These are phyloP conservation scores for Alloplasta piceator DNA, from an alignment of 2,888 invertebrate species.

Conservation along the genomic window DNA sequence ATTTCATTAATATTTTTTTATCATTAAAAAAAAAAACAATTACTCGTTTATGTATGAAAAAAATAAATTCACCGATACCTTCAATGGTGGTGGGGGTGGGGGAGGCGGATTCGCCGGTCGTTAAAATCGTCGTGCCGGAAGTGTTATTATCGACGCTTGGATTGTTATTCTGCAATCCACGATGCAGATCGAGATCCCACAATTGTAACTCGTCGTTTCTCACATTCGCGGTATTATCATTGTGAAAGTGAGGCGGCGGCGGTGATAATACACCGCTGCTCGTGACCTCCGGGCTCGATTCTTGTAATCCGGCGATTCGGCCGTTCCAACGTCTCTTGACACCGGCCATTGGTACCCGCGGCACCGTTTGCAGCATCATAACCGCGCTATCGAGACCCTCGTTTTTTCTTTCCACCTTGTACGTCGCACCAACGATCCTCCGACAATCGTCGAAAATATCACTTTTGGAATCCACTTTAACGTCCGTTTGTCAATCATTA, in stretches of 20 bases:
- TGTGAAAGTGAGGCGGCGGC: conserved; percentile 87
- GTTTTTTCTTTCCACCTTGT: conserved; percentile 55
- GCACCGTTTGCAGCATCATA: conserved; percentile 79
- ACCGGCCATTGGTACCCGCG: conserved; percentile 79
- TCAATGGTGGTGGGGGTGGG: conserved; percentile 75
- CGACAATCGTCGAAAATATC: conserved; percentile 35
- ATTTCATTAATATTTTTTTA: no score
- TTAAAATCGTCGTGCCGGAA: conserved; percentile 64
- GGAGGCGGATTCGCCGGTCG: conserved; percentile 69
- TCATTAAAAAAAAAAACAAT: no score
- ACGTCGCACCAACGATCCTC: conserved; percentile 19
- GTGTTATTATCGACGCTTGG: conserved; percentile 57
- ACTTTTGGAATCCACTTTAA: conserved; percentile 68
- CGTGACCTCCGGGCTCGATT: conserved; percentile 81
- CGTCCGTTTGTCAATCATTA: conserved; percentile 42
- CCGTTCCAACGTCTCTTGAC: conserved; percentile 80
- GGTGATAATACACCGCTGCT: conserved; percentile 85
- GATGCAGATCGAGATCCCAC: conserved; percentile 89
- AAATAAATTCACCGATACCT: conserved; percentile 71
- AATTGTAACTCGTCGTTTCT: conserved; percentile 84
- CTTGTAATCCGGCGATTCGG: conserved; percentile 74
- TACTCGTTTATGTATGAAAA: conserved; percentile 8
- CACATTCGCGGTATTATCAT: conserved; percentile 85
- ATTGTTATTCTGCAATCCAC: conserved; percentile 79
- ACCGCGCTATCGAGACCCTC: conserved; percentile 15